Evolutionary conservation across 2,888 invertebrate species (phyloP).

Genomic region (Cheilosia grossa): DNA sequence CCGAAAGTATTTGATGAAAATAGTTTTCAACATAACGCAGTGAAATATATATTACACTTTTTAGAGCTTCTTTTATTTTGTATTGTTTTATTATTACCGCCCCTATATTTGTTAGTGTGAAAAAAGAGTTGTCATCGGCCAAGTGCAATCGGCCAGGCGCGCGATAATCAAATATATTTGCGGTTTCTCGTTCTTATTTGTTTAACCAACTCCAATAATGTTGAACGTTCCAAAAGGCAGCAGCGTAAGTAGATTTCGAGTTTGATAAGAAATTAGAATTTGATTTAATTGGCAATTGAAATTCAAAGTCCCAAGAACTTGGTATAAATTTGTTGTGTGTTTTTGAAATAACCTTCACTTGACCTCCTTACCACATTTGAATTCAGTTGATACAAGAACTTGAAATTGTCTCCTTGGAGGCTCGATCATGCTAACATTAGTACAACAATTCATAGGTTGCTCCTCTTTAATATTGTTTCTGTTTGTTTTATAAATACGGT

Average conservation of each 20-base stretch:
- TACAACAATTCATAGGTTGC: not conserved
- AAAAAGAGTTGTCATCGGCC: not conserved
- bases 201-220: slow-evolving; percentile 76
- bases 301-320: slow-evolving; percentile 49
- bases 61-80: not conserved
- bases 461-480: not conserved
- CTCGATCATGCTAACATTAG: not conserved
- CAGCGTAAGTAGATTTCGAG: slow-evolving; percentile 78
- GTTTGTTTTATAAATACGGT: not conserved
- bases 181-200: slow-evolving; percentile 8
- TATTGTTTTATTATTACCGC: not conserved
- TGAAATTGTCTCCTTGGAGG: slow-evolving; percentile 13
- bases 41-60: not conserved
- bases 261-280: not conserved
- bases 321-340: slow-evolving; percentile 6
- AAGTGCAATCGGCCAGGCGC: slow-evolving; percentile 17
- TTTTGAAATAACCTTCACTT: slow-evolving; percentile 73
- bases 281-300: slow-evolving; percentile 9
- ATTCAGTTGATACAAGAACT: slow-evolving; percentile 24
- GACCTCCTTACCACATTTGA: slow-evolving; percentile 58
- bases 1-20: slow-evolving; percentile 15
- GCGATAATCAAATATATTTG: slow-evolving; percentile 34
- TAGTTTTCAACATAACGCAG: not conserved
- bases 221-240: slow-evolving; percentile 81
- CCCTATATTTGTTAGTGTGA: not conserved